phyloP scores from a whole-genome alignment of 2,888 invertebrate genomes.

The Sarcophaga carnaria region DNA sequence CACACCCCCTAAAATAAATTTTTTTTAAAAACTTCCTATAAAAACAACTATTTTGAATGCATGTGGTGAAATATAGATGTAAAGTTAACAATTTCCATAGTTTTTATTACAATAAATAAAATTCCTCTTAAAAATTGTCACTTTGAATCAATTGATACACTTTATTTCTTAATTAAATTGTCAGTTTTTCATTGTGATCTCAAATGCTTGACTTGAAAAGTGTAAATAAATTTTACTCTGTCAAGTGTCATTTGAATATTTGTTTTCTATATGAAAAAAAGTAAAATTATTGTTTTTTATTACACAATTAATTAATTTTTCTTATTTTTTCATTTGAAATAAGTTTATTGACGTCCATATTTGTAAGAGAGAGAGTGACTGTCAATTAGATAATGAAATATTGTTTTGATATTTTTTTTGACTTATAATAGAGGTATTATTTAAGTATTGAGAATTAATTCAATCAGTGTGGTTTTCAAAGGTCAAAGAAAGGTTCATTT shows the following conservation, averaged over 20 bases:
- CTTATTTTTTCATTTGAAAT: neutral
- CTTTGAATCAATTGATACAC: slow-evolving; percentile 35
- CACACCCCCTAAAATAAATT: neutral
- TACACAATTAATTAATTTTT: slow-evolving; percentile 22
- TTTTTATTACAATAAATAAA: neutral
- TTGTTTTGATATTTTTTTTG: too few relatives aligned
- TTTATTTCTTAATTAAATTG: slow-evolving; percentile 31
- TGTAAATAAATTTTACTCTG: neutral
- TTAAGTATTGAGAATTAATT: too few relatives aligned
- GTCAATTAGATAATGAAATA: too few relatives aligned
- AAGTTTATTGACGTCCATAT: slow-evolving; percentile 23
- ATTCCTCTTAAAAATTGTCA: slow-evolving; percentile 1
- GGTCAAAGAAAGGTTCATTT: too few relatives aligned
- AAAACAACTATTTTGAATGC: too few relatives aligned
- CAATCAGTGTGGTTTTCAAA: too few relatives aligned
- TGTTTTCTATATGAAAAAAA: neutral
- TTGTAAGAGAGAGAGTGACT: too few relatives aligned
- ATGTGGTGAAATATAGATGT: neutral
- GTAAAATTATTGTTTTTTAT: slow-evolving; percentile 4
- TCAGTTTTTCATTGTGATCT: neutral
- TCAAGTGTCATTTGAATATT: slow-evolving; percentile 34
- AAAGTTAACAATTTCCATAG: neutral
- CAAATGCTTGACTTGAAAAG: too few relatives aligned
- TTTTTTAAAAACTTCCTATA: too few relatives aligned
- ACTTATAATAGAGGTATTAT: too few relatives aligned